Evolutionary conservation across 30 jellyfish, hydroid and myxozoan genomes (phyloP), one percentile per base, ranked within the genome.

Genomic region (Pelagia noctiluca): DNA sequence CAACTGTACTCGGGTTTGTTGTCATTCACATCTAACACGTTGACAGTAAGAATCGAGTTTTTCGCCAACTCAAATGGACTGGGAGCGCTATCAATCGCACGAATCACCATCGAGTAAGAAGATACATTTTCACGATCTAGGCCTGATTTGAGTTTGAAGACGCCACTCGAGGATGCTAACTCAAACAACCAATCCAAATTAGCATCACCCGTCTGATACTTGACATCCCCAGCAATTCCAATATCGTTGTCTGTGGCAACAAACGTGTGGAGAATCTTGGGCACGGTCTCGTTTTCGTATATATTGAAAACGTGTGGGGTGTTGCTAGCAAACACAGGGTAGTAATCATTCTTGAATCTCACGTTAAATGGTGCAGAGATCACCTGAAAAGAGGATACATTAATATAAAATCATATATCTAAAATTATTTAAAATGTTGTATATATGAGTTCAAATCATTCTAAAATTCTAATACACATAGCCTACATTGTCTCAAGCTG

Each of bases 21-120:
- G 35, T 89, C 97, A 64, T 89, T 89, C 33, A 84, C 86, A 49
- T 90, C 97, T 0, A 77, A 79, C 0, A 90, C 92, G 28, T 49
- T 77, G 0, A 90, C 71, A 12, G 82, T 90, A 7, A 90, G 61
- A 11, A 86, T 46, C 30, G 53, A 79, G 65, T 75, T 67, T 50
- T 49, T 37, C 21, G 85, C 36, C 36, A 19, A 63, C 47, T 82
- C 94, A 76, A 90, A 90, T 69, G 97, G 97, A 12, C 88, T 35
- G 18, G 97, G 97, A 1, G 97, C 97, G 37, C 93, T 63, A 70
- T 90, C 97, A 72, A 77, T 71, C 19, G 96, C 97, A 22, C 82
- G 71, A 31, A 90, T 62, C 8, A 64, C 30, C 84, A 83, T n/a
- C 63, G 71, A 28, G 50, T 83, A 78, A 19, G 88, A 52, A 26